These are phyloP conservation scores for Drosophila trapezifrons DNA, from an alignment of 1,140 invertebrate genomes.

Conservation along the genomic window DNA sequence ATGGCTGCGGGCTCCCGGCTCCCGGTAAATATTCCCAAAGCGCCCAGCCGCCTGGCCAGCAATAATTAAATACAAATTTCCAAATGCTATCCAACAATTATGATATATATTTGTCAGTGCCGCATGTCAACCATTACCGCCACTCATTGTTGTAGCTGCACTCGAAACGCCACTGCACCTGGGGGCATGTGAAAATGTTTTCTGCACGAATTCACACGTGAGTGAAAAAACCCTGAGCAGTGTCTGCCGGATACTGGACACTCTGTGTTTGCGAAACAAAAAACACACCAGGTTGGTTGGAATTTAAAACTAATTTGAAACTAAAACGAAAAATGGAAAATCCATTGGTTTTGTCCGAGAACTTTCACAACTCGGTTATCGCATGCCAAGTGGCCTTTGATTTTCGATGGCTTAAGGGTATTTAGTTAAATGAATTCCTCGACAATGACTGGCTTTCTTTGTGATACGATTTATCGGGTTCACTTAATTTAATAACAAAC, in stretches of 20 bases:
- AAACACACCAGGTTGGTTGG: not conserved
- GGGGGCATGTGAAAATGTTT: slow-evolving; percentile 44
- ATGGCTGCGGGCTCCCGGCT: slow-evolving; percentile 8
- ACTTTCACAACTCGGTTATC: not conserved
- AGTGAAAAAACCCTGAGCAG: not conserved
- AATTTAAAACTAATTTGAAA: slow-evolving; percentile 1
- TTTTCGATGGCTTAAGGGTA: slow-evolving; percentile 2
- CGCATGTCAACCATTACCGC: slow-evolving; percentile 37
- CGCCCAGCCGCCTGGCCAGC: slow-evolving; percentile 20
- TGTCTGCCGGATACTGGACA: slow-evolving; percentile 23
- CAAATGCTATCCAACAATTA: slow-evolving; percentile 62
- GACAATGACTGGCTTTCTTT: not conserved
- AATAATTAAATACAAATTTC: slow-evolving; percentile 58
- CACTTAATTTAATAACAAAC: slow-evolving; percentile 18
- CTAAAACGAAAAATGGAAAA: not conserved
- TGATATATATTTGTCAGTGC: slow-evolving; percentile 53
- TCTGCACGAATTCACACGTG: slow-evolving; percentile 24
- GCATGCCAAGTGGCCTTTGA: slow-evolving; percentile 3
- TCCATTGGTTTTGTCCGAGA: not conserved
- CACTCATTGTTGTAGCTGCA: slow-evolving; percentile 39
- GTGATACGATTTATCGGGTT: slow-evolving; percentile 3
- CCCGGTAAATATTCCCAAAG: slow-evolving; percentile 17
- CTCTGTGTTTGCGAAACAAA: slow-evolving; percentile 24
- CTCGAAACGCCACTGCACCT: slow-evolving; percentile 25
- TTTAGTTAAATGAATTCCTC: slow-evolving; percentile 1